Conservation (phyloP, 2,113 vertebrate species). For the Scophthalmus maximus region DNA sequence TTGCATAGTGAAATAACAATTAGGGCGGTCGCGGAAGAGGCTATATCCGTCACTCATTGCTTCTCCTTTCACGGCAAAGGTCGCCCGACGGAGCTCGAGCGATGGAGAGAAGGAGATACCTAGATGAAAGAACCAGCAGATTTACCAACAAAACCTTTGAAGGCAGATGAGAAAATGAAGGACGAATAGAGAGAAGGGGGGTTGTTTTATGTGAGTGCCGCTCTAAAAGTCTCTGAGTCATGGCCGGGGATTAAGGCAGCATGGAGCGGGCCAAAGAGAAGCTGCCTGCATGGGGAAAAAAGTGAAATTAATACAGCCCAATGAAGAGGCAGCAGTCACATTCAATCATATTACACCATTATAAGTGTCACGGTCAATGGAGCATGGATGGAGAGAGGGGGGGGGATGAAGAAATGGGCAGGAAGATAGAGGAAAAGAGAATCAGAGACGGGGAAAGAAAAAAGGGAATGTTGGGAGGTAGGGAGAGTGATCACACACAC, state of each 20-base stretch:
- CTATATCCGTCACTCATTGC: constrained; percentile 22
- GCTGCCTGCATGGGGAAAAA: constrained; percentile 15
- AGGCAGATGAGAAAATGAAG: not conserved
- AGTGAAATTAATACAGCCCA: constrained; percentile 51
- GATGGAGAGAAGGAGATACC: constrained; percentile 17
- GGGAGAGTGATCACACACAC: not conserved
- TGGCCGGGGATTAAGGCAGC: constrained; percentile 23
- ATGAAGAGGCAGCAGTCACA: constrained; percentile 46
- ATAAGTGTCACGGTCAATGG: constrained; percentile 32
- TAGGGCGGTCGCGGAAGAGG: constrained; percentile 15
- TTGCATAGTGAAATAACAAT: constrained; percentile 41
- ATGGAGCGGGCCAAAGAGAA: not conserved
- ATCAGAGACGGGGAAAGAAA: not conserved
- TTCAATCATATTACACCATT: constrained; percentile 54
- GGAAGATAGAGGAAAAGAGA: not conserved
- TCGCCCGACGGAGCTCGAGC: constrained; percentile 23
- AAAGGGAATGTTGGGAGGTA: not conserved
- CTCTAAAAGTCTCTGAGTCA: constrained; percentile 22
- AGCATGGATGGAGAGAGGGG: constrained; percentile 16
- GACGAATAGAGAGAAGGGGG: not conserved
- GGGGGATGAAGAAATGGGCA: not conserved
- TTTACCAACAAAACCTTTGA: not conserved
- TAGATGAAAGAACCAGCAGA: constrained; percentile 1
- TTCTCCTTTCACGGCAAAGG: constrained; percentile 54
- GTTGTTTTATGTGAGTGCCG: not conserved